Conservation (phyloP, 2,113 vertebrate species). For the Megaceryle torquata region DNA sequence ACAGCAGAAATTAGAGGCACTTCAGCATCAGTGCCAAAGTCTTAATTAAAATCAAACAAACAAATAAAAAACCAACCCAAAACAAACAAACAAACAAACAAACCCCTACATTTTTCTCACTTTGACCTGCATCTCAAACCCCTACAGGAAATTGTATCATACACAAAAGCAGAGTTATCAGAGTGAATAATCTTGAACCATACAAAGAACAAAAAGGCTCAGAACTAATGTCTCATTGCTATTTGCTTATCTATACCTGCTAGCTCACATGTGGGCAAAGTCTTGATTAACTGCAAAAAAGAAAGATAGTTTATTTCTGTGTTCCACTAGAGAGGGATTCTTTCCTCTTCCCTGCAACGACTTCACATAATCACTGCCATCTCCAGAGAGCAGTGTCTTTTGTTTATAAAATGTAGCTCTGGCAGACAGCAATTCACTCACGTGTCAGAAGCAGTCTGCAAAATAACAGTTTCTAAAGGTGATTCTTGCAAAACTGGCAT, state of each 20-base stretch:
- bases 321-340: neutral
- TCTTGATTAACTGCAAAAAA: neutral
- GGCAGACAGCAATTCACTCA: neutral
- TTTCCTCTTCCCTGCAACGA: neutral
- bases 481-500: neutral
- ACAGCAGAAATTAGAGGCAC: neutral
- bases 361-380: neutral
- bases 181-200: neutral
- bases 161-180: neutral
- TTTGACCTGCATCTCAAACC: constrained; percentile 9
- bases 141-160: neutral
- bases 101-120: neutral
- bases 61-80: too few relatives aligned
- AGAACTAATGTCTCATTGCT: neutral
- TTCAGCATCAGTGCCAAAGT: neutral
- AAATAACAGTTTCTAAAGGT: neutral
- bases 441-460: neutral
- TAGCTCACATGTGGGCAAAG: neutral
- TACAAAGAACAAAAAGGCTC: neutral
- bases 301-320: neutral
- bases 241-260: neutral
- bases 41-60: neutral
- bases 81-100: too few relatives aligned
- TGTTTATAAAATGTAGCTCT: neutral
- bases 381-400: neutral